Percentiles rank a stretch among this genome's conserved stretches.
phyloP scores from a whole-genome alignment of 2,113 vertebrate genomes.

The Cranoglanis bouderius region DNA sequence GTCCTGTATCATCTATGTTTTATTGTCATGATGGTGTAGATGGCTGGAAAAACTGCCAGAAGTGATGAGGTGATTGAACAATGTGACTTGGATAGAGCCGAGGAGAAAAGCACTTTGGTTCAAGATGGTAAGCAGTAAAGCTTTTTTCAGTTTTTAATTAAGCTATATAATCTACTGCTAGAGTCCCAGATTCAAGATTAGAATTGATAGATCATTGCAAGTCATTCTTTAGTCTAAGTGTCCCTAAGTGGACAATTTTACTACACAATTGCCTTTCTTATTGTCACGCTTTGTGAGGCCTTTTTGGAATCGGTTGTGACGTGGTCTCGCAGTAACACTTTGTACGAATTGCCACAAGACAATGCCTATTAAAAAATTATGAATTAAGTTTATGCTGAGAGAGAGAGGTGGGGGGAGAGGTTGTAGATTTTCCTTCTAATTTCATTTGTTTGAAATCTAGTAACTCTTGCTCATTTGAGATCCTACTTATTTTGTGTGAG shows the following conservation, averaged over 20 bases:
- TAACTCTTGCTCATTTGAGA: background rate
- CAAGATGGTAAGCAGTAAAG: slow-evolving; percentile 65
- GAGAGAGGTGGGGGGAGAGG: background rate
- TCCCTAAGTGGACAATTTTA: background rate
- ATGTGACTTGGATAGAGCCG: slow-evolving; percentile 55
- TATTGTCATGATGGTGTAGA: slow-evolving; percentile 66
- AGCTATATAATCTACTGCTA: background rate
- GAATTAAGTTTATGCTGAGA: background rate
- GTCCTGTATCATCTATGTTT: slow-evolving; percentile 52
- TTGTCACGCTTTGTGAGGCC: background rate
- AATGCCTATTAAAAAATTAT: background rate
- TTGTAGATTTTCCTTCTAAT: background rate
- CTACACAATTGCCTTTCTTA: background rate
- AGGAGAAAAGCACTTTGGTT: slow-evolving; percentile 57
- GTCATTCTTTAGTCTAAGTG: background rate
- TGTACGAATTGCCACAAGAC: background rate
- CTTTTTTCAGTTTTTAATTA: slow-evolving; percentile 1
- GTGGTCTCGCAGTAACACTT: background rate
- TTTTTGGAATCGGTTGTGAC: background rate
- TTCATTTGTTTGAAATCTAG: background rate
- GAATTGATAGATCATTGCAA: background rate
- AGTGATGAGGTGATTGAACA: slow-evolving; percentile 57
- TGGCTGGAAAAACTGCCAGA: slow-evolving; percentile 66
- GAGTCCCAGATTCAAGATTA: background rate
- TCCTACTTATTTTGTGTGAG: background rate